Evolutionary conservation across 2,113 vertebrate genomes (phyloP).

Genomic region (Galbula dea): DNA sequence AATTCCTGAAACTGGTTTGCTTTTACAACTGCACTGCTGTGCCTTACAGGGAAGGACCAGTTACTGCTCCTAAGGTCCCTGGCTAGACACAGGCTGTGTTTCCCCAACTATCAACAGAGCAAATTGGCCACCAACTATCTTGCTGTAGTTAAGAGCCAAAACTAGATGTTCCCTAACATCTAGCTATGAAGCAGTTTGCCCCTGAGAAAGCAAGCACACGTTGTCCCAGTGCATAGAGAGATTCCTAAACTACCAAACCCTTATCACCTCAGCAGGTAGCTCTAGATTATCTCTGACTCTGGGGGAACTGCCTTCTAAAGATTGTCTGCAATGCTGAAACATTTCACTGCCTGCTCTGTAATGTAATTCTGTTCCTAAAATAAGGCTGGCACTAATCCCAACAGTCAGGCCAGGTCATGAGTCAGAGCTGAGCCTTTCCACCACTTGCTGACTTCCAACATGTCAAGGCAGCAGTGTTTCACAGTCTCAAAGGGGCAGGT

Average conservation of each 20-base stretch:
- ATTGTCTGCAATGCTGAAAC: background rate
- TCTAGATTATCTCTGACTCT: background rate
- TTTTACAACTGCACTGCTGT: background rate
- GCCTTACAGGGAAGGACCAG: background rate
- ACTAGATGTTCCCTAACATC: background rate
- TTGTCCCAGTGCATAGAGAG: background rate
- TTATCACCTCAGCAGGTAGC: rapidly evolving
- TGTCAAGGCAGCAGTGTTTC: background rate
- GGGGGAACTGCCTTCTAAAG: background rate
- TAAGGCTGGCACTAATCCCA: background rate
- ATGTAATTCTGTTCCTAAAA: background rate
- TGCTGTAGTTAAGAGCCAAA: background rate
- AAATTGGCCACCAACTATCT: background rate
- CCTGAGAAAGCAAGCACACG: background rate
- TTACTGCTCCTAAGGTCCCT: background rate
- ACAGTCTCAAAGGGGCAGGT: background rate
- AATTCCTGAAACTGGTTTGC: background rate
- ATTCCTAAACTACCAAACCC: background rate
- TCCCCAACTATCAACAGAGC: background rate
- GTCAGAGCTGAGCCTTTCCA: background rate
- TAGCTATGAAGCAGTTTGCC: background rate
- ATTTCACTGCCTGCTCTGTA: background rate
- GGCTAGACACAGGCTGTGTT: background rate
- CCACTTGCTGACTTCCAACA: background rate
- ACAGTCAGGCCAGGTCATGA: background rate